Evolutionary conservation across 2,113 vertebrate species (phyloP).

Genomic region (Melanerpes aurifrons): DNA sequence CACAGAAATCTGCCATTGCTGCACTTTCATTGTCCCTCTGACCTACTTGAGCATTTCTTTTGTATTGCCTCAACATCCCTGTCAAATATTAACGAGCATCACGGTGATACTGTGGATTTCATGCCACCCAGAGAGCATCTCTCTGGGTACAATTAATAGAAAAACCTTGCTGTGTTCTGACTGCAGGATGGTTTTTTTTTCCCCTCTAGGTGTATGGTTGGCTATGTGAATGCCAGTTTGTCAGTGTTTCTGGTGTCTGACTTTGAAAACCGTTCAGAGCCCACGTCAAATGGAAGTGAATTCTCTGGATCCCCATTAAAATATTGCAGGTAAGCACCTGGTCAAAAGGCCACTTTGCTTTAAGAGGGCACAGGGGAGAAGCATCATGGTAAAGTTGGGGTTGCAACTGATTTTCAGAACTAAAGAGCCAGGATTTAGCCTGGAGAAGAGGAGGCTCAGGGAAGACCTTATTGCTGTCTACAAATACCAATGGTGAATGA

Average conservation of each 20-base stretch:
- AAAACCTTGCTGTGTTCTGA: constrained; percentile 15
- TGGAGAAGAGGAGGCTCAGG: too few relatives aligned
- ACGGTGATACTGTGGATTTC: neutral
- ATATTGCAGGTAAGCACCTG: constrained; percentile 84
- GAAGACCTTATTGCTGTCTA: too few relatives aligned
- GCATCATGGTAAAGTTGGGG: neutral
- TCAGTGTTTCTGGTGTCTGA: constrained; percentile 89
- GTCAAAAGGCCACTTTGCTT: neutral
- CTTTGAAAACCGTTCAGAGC: constrained; percentile 89
- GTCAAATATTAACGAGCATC: constrained; percentile 13
- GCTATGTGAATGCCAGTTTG: constrained; percentile 92
- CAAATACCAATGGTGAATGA: too few relatives aligned
- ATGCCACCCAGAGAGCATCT: neutral
- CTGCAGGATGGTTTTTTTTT: neutral
- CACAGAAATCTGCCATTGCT: neutral
- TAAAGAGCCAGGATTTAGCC: neutral
- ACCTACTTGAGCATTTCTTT: neutral
- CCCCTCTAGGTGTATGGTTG: constrained; percentile 88
- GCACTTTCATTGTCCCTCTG: neutral
- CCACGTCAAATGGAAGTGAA: constrained; percentile 84
- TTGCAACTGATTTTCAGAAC: neutral
- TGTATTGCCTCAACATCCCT: neutral
- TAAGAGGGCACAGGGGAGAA: neutral
- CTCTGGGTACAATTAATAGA: neutral
- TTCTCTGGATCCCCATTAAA: constrained; percentile 85